Evolutionary conservation across 2,888 invertebrate species (phyloP), one percentile per base, ranked within the genome.

Genomic region (Therioaphis trifolii): DNA sequence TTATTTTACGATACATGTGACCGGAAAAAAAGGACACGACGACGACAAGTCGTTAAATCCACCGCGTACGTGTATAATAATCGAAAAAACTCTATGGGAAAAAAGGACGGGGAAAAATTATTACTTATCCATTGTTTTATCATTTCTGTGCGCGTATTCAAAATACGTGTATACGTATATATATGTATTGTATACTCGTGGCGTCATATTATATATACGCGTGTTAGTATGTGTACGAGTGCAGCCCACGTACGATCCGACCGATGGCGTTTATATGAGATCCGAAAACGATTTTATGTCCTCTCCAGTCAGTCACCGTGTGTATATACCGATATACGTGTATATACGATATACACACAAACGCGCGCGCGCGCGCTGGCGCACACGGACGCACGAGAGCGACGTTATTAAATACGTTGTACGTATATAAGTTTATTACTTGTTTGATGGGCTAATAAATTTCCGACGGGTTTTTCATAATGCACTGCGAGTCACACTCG

Each of bases 391-490:
- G 7, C 14, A 52, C 63, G 24, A 49, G 66, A 52, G 63, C 72
- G 82, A 35, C 7, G 7, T 74, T 74, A 82, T 82, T 82, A 82
- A 82, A 82, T 82, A 82, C 82, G 82, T 82, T 82, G 82, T 82
- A 72, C 71, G 71, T 61, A 61, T 72, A 74, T 63, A 66, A 52
- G 72, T 82, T 74, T 82, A 82, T 82, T 82, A 74, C 82, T 49
- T 35, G 82, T 82, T 82, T 82, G 82, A 82, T 82, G 82, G 82
- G 82, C 82, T 66, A 82, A 82, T 82, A 82, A 82, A 82, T 82
- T 74, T 52, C 74, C 63, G 49, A 74, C 74, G 63, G 63, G 58
- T 63, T 82, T 35, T 74, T 49, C 77, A 24, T 80, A 71, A 72
- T 58, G 80, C 80, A 29, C 72, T 61, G 21, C 72, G 58, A 46